Percentiles rank a stretch among this genome's conserved stretches.
These are phyloP conservation scores for Heterodera filipjevi DNA, from an alignment of 2,888 invertebrate species.

Conservation along the genomic window DNA sequence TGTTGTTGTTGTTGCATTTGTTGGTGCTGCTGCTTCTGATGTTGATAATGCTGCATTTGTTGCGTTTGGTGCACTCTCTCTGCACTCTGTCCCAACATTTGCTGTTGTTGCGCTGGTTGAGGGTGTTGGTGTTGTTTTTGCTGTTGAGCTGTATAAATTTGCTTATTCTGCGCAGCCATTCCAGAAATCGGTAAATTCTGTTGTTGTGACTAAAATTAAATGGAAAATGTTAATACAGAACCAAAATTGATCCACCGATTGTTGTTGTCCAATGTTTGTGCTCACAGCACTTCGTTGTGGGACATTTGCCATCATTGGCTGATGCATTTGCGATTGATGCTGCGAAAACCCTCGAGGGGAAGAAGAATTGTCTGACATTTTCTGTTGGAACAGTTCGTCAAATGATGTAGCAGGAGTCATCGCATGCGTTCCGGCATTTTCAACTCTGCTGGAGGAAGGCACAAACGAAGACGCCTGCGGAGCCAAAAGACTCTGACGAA, in stretches of 20 bases:
- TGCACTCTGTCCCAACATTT: too few species aligned
- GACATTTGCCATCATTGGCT: neutral
- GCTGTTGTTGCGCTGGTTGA: neutral
- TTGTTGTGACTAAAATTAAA: neutral
- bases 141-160: neutral
- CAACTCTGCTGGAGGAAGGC: neutral
- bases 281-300: neutral
- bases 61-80: constrained; percentile 29
- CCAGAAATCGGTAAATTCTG: neutral
- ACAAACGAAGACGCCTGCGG: neutral
- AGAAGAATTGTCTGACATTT: neutral
- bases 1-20: constrained; percentile 12
- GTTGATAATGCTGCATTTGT: constrained; percentile 1
- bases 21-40: neutral
- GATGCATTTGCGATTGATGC: neutral
- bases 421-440: constrained; percentile 15
- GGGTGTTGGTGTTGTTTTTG: neutral
- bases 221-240: neutral
- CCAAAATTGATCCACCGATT: neutral
- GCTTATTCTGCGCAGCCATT: neutral
- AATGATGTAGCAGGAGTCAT: neutral
- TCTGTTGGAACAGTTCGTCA: constrained; percentile 1
- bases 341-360: neutral
- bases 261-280: neutral
- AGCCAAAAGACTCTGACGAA: neutral